Evolutionary conservation across 2,888 invertebrate genomes (phyloP), one percentile per base, ranked within the genome.

Genomic region (Drosophila colorata): DNA sequence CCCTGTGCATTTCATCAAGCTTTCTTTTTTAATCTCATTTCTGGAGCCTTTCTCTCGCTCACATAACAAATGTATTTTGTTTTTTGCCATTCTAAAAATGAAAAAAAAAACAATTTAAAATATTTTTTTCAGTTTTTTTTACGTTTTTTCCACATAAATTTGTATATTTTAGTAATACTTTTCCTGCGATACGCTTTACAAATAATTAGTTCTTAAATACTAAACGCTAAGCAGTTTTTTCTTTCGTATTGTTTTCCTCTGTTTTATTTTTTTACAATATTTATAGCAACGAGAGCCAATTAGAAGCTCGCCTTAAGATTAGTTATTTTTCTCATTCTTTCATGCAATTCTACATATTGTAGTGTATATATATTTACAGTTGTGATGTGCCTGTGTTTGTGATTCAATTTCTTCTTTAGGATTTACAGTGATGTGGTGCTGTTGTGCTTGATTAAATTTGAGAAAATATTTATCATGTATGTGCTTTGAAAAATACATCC

Each of bases 101-200:
- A 60, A 49, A 59, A 60, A 49, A 59, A 57, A 71, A 71, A 71
- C 46, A 52, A 47, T 65, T 69, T 40, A 37, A 18, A 38, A 53
- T 58, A 41, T 33, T 38, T 53, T 52, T 68, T 63, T 43, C 18
- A 51, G 46, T 33, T 43, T 47, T 52, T 46, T 40, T 55, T 59
- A 33, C 33, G 64, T 44, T 44, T 46, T 47, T 70, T 77, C 47
- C 74, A 78, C 69, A 63, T 64, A 59, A 71, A 56, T 79, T 71
- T 64, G 13, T 59, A 79, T 87, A 84, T 66, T 82, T 87, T 83
- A 87, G 73, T 83, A 83, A 83, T 83, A 84, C 83, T 84, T 85
- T 82, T 72, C 67, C 64, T 75, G 84, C 68, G 63, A 59, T 68
- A 59, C 61, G 72, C 64, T 81, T 77, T 87, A 84, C 77, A 78